Base-by-base conservation (phyloP, 2,797 vertebrate genomes). In the Centropyge bicolor region DNA sequence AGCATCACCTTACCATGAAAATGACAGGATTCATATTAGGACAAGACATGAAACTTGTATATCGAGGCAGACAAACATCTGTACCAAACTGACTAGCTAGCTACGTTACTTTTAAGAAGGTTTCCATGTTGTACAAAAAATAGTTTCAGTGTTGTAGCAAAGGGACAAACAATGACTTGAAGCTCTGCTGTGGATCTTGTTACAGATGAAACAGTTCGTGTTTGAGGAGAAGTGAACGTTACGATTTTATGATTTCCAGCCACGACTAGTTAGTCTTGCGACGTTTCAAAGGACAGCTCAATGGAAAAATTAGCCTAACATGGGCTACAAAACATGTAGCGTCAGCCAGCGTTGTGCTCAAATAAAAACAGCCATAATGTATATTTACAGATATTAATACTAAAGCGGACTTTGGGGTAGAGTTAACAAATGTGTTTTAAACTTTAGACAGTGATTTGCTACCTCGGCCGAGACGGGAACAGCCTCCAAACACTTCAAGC, bases 261-360 rank as follows among this genome's bases (percentile, higher is more conserved):
- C 76, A 72, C 24, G 16, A 69, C 78, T 24, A n/a, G 54, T 74
- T 24, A n/a, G 54, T 74, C 46, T 38, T 74, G 70, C 86, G 79
- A 85, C 84, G 81, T 83, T 89, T 89, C 81, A 80, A 11, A 81
- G 43, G 36, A 79, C 74, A 76, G 73, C 81, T 91, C 79, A 89
- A 77, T 93, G 93, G 92, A 94, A 94, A 93, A 93, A 86, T 74
- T 84, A 89, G 82, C 84, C 55, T 45, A 71, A 82, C 80, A 76
- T 65, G 64, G 55, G 83, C 90, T 90, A 80, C 87, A 77, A 70
- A 89, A 88, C 90, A 83, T 82, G 83, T 63, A 85, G 65, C 85
- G 70, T 49, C 72, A 59, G 66, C 41, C 70, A 65, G 36, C 48
- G 46, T 56, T 52, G 17, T 31, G 59, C 54, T 72, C 3, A 27